A percentile compares a stretch with the other conserved stretches of the same genome.
phyloP scores from a whole-genome alignment of 2,113 vertebrate genomes.

The Ciconia stormi region DNA sequence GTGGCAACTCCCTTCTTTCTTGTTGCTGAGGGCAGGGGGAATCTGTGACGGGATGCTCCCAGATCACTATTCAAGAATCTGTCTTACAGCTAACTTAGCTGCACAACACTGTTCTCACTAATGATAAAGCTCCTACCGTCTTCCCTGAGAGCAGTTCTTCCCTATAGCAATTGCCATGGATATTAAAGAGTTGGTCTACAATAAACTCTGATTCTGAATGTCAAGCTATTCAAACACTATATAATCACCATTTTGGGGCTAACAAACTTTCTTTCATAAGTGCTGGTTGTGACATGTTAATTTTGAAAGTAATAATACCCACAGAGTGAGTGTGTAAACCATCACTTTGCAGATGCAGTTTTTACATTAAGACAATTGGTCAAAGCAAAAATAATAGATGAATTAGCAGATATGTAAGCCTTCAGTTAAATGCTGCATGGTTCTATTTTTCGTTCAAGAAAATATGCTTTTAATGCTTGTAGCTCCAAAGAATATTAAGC shows the following conservation, averaged over 20 bases:
- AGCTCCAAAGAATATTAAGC: constrained; percentile 47
- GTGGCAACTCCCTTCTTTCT: not conserved
- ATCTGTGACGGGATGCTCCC: not conserved
- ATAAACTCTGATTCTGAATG: not conserved
- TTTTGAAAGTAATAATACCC: constrained; percentile 7
- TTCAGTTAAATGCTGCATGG: constrained; percentile 26
- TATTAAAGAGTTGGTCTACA: not conserved
- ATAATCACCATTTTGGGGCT: not conserved
- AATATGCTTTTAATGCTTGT: constrained; percentile 38
- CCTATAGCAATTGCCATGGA: not conserved
- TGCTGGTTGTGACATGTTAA: not conserved
- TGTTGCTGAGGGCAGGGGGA: not conserved
- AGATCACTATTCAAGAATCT: not conserved
- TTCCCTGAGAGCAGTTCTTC: not conserved
- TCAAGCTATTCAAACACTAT: not conserved
- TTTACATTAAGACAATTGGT: constrained; percentile 1
- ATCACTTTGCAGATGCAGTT: not conserved
- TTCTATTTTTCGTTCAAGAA: not conserved
- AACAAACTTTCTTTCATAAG: not conserved
- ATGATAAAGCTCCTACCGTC: not conserved
- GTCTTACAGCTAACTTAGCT: not conserved
- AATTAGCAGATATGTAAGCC: constrained; percentile 3
- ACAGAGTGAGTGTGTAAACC: constrained; percentile 44
- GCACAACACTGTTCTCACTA: not conserved
- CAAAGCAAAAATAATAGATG: constrained; percentile 35